Base-by-base conservation (phyloP, 1,140 invertebrate genomes). In the Eupeodes corollae region DNA sequence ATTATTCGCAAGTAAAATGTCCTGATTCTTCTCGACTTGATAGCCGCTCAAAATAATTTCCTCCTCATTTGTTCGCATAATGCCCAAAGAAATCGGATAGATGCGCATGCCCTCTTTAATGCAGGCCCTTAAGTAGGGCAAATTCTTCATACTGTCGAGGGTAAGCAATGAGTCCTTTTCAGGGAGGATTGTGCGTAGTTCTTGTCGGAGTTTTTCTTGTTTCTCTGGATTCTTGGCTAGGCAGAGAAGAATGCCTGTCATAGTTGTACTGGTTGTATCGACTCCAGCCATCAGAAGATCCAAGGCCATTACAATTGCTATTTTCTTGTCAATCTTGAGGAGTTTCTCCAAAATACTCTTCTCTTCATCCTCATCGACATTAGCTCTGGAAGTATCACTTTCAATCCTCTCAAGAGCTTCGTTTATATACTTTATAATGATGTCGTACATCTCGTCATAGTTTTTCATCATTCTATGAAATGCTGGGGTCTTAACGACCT, bases 151-250 rank as follows among this genome's bases (percentile, higher is more conserved):
- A 12, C 63, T 67, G 5, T 79, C 66, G 2, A 67, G 61, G 19
- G 74, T 80, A 13, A 83, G 54, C 0, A 58, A 54, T 6, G 69
- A 64, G 48, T 66, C 50, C 56, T 74, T 70, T 9, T 63, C 37
- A 6, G 73, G 71, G 12, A 80, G 48, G 14, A 74, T 52, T 2
- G 54, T 57, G 13, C 62, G 52, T 1, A 87, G 60, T 70, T 90
- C 85, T 51, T 78, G 57, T 33, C 77, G 71, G 2, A 89, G 57
- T 63, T 77, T 81, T 1, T 79, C 68, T 57, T 88, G 84, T 35
- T 76, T 73, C 1, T 75, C 67, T 5, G 72, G 76, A 67, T 83
- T 79, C 16, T 76, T 75, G 2, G 85, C 79, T 31, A 91, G 59
- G 11, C 52, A 47, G 1, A 63, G 11, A 5, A 63, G n/a, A 1